phyloP scores from a whole-genome alignment of 2,888 invertebrate genomes.

The Onchidella celtica region DNA sequence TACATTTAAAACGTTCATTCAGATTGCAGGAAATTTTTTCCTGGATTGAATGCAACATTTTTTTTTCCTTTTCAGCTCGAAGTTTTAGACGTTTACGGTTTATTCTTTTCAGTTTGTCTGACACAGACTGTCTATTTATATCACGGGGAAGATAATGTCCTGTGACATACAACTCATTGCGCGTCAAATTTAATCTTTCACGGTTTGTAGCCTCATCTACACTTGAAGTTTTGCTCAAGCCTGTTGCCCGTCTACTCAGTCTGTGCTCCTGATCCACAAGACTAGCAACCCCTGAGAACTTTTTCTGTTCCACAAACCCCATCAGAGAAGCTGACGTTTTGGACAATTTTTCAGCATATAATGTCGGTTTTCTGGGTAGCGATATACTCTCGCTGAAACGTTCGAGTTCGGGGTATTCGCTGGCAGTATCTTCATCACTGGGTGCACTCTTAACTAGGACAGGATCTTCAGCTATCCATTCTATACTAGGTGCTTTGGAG shows the following conservation, averaged over 20 bases:
- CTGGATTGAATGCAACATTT: not conserved
- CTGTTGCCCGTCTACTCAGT: not conserved
- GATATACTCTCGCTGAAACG: not conserved
- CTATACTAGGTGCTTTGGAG: not conserved
- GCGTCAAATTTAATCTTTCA: conserved; percentile 9
- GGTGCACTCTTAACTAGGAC: not conserved
- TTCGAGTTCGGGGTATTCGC: not conserved
- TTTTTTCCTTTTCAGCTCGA: not conserved
- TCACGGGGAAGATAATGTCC: conserved; percentile 12
- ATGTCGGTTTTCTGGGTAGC: too few species aligned
- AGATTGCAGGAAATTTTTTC: not conserved
- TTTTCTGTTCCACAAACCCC: too few species aligned
- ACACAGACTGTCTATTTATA: not conserved
- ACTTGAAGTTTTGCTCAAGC: not conserved
- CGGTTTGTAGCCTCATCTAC: not conserved
- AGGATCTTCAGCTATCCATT: not conserved
- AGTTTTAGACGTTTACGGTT: not conserved
- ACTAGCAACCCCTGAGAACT: not conserved
- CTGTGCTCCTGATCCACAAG: not conserved
- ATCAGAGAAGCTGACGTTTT: too few species aligned
- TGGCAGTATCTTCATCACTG: not conserved
- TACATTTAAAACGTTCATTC: conserved; percentile 5
- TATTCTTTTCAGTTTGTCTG: conserved; percentile 1
- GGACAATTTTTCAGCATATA: too few species aligned
- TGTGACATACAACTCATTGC: conserved; percentile 16